A percentile compares a stretch with the other conserved stretches of the same genome.
phyloP scores from a whole-genome alignment of 2,888 invertebrate species.

The Drosophila rubida region DNA sequence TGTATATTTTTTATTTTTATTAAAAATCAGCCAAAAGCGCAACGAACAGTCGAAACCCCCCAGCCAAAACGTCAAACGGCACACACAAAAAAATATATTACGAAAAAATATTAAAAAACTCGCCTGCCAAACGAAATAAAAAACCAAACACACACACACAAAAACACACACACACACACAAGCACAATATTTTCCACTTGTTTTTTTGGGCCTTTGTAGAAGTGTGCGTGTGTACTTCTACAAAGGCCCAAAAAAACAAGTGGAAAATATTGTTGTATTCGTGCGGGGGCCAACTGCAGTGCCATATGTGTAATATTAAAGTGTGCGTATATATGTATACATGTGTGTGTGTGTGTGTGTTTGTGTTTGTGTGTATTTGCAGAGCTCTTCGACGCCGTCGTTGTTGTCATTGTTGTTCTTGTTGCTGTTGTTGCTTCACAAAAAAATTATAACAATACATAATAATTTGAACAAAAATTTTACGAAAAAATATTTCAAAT shows the following conservation, averaged over 20 bases:
- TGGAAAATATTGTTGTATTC: conserved; percentile 65
- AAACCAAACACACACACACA: conserved; percentile 7
- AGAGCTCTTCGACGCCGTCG: conserved; percentile 23
- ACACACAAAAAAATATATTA: conserved; percentile 46
- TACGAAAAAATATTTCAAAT: conserved; percentile 78
- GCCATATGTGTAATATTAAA: conserved; percentile 28
- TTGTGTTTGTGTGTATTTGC: conserved; percentile 25
- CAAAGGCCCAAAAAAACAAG: conserved; percentile 43
- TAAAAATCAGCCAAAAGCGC: conserved; percentile 62
- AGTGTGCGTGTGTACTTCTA: neutral
- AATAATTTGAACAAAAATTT: conserved; percentile 78
- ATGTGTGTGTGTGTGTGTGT: conserved; percentile 8
- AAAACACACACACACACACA: conserved; percentile 9
- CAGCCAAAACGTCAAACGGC: conserved; percentile 61
- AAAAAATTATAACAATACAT: conserved; percentile 73
- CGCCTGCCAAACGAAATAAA: conserved; percentile 24
- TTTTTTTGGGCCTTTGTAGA: conserved; percentile 40
- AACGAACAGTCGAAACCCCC: conserved; percentile 37
- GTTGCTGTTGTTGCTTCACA: conserved; percentile 28
- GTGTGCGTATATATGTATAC: conserved; percentile 4
- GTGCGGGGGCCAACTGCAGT: conserved; percentile 46
- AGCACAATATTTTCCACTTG: conserved; percentile 56
- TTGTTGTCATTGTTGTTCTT: conserved; percentile 14
- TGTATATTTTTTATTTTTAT: conserved; percentile 67
- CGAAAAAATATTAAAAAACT: conserved; percentile 57